phyloP scores from a whole-genome alignment of 2,113 vertebrate genomes.

The Petroica traversi region DNA sequence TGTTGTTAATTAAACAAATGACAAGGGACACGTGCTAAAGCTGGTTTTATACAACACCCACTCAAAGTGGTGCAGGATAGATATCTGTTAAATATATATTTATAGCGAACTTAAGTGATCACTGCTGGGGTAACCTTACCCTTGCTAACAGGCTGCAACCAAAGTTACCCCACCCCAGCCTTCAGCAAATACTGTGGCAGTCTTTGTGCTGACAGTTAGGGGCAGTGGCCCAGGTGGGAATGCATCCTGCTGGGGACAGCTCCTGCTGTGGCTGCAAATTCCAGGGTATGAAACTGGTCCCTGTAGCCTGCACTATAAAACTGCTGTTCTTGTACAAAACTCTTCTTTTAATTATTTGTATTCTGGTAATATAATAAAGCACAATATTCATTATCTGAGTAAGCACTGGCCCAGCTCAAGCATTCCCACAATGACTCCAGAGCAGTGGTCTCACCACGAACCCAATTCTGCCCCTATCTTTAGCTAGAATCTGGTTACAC shows the following conservation, averaged over 20 bases:
- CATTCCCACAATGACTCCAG: neutral
- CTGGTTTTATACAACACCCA: neutral
- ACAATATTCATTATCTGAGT: neutral
- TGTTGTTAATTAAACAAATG: neutral
- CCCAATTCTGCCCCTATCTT: neutral
- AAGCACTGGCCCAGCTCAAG: neutral
- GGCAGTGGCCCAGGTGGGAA: neutral
- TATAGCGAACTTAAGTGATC: neutral
- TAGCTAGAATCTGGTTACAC: neutral
- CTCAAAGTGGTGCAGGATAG: neutral
- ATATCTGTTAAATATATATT: neutral
- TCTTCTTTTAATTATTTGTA: neutral
- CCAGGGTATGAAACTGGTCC: neutral
- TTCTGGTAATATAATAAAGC: neutral
- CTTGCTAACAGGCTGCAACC: rapidly evolving
- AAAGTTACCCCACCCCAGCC: neutral
- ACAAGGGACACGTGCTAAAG: neutral
- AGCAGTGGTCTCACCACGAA: neutral
- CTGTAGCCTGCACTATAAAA: neutral
- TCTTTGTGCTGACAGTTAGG: neutral
- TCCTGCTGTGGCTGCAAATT: neutral
- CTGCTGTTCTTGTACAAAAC: neutral
- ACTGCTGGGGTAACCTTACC: neutral
- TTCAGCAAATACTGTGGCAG: neutral
- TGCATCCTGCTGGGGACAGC: neutral